phyloP scores from a whole-genome alignment of 53 echinoderm and acorn worm genomes.

The Hippasteria phrygiana region DNA sequence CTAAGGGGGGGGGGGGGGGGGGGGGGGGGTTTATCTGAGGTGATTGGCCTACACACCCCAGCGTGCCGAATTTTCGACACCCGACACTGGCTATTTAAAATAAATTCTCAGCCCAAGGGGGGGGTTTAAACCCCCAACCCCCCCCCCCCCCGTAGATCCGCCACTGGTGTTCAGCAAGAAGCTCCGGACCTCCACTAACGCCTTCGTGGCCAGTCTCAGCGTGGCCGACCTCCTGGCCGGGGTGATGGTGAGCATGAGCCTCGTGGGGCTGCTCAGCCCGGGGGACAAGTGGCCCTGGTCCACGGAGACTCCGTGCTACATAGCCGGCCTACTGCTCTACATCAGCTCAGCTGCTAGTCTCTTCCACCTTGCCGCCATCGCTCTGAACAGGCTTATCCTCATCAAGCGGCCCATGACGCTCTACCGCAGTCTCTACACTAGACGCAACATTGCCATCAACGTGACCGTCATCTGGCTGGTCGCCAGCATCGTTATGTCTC shows the following conservation, averaged over 20 bases:
- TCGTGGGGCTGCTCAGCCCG: slow-evolving; percentile 49
- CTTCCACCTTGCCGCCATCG: slow-evolving; percentile 66
- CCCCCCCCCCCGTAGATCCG: too few species aligned
- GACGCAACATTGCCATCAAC: slow-evolving; percentile 45
- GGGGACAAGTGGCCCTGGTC: slow-evolving; percentile 65
- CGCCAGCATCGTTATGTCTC: slow-evolving; percentile 21
- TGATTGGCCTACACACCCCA: too few species aligned
- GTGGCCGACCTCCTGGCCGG: neutral
- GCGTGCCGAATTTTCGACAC: too few species aligned
- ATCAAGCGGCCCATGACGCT: slow-evolving; percentile 43
- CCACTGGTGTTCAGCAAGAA: slow-evolving; percentile 17
- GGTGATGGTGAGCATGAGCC: neutral
- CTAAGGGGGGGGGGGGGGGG: too few species aligned
- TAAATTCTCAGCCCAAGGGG: too few species aligned
- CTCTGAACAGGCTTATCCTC: slow-evolving; percentile 63
- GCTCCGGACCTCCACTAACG: neutral
- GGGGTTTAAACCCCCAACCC: too few species aligned
- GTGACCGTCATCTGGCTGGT: slow-evolving; percentile 48
- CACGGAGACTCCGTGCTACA: slow-evolving; percentile 44
- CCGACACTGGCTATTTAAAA: too few species aligned
- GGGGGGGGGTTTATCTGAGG: too few species aligned
- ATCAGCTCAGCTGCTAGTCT: slow-evolving; percentile 54
- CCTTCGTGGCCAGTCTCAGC: neutral
- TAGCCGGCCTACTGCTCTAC: slow-evolving; percentile 53
- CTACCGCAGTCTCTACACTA: slow-evolving; percentile 48